Evolutionary conservation across 2,113 vertebrate species (phyloP).

Genomic region (Onychorhynchus coronatus): DNA sequence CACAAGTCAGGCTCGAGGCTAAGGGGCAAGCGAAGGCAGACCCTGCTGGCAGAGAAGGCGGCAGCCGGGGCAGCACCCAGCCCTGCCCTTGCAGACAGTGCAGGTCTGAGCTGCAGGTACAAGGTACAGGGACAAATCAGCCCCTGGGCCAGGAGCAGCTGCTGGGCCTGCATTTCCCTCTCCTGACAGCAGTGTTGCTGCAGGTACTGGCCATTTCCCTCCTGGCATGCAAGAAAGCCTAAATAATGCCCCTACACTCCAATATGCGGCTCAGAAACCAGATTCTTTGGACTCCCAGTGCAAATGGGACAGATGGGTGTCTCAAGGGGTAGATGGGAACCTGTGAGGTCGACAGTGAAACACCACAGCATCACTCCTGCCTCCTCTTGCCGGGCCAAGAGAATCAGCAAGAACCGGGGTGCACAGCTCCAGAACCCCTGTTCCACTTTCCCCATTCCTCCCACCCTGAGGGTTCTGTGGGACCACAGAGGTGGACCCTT

Average conservation of each 20-base stretch:
- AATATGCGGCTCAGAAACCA: rapidly evolving
- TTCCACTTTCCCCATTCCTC: not conserved
- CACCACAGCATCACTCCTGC: not conserved
- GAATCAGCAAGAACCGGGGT: not conserved
- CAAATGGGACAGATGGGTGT: rapidly evolving
- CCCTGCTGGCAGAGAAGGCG: not conserved
- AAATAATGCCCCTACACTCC: rapidly evolving
- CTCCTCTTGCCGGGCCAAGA: not conserved
- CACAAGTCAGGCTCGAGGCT: rapidly evolving
- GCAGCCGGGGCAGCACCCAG: not conserved
- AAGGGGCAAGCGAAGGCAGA: not conserved
- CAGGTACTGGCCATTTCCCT: not conserved
- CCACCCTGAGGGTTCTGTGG: not conserved
- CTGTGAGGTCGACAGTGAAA: not conserved
- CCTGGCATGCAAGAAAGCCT: not conserved
- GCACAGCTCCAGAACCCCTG: not conserved
- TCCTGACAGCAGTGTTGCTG: not conserved
- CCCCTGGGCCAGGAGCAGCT: not conserved
- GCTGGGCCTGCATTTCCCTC: not conserved
- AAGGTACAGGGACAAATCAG: not conserved
- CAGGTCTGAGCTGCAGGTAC: not conserved
- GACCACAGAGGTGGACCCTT: not conserved
- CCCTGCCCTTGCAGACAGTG: not conserved
- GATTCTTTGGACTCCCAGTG: not conserved
- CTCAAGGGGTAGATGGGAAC: not conserved